Conservation (phyloP, 2,888 invertebrate species). For the Archips crataeganus region DNA sequence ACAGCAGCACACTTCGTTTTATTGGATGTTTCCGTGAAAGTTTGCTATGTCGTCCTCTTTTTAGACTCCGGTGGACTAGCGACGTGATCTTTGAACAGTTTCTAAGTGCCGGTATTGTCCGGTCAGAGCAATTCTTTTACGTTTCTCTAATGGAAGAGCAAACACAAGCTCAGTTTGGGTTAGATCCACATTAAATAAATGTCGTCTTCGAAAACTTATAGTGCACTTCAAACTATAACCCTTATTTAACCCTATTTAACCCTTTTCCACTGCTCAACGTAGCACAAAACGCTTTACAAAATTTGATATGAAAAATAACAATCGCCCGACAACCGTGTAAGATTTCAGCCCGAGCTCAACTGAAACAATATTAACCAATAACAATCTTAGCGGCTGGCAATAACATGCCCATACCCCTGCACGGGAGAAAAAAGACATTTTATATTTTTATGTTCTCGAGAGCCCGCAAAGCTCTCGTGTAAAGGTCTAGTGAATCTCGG, state of each 20-base stretch:
- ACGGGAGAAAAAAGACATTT: slow-evolving; percentile 63
- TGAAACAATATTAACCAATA: slow-evolving; percentile 64
- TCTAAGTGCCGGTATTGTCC: slow-evolving; percentile 42
- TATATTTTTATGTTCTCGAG: slow-evolving; percentile 71
- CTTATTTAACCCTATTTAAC: neutral
- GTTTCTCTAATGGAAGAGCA: slow-evolving; percentile 1
- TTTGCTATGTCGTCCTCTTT: slow-evolving; percentile 68
- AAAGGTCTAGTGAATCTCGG: slow-evolving; percentile 82
- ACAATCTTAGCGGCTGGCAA: slow-evolving; percentile 49
- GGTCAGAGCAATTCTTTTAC: slow-evolving; percentile 44
- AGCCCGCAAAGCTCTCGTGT: slow-evolving; percentile 76
- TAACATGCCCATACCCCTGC: slow-evolving; percentile 50
- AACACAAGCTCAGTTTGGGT: neutral
- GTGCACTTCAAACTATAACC: neutral
- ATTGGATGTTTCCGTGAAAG: slow-evolving; percentile 78
- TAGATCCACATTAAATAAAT: neutral
- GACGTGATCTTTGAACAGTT: slow-evolving; percentile 67
- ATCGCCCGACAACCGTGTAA: slow-evolving; percentile 2
- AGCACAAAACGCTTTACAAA: neutral
- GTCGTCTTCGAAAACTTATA: neutral
- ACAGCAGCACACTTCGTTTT: slow-evolving; percentile 71
- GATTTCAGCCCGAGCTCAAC: slow-evolving; percentile 34
- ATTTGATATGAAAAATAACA: slow-evolving; percentile 13
- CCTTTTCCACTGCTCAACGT: neutral
- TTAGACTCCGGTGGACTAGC: slow-evolving; percentile 58